These are phyloP conservation scores for Coptotermes formosanus DNA, from an alignment of 1,140 invertebrate genomes.

Conservation along the genomic window DNA sequence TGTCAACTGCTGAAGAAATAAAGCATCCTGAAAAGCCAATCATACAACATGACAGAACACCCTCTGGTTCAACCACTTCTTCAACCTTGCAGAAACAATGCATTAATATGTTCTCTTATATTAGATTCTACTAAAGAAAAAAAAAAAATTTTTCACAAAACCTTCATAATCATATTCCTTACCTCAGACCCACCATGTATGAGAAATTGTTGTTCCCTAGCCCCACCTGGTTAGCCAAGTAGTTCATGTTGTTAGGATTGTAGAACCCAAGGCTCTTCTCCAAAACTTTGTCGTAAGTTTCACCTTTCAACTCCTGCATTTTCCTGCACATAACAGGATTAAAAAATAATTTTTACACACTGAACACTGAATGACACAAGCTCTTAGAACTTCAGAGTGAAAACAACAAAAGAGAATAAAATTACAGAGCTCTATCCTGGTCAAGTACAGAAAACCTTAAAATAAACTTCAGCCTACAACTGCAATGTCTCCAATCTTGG, in stretches of 20 bases:
- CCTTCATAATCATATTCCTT: constrained; percentile 39
- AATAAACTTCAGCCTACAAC: neutral
- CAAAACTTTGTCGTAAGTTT: constrained; percentile 80
- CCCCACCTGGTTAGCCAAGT: constrained; percentile 69
- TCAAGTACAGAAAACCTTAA: neutral
- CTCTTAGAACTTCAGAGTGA: neutral
- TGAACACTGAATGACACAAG: neutral
- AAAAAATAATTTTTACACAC: constrained; percentile 11
- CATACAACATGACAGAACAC: too few species aligned
- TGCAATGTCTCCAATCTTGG: neutral
- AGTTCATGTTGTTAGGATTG: constrained; percentile 85
- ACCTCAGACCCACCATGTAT: constrained; percentile 74
- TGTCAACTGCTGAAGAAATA: too few species aligned
- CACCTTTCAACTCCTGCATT: constrained; percentile 74
- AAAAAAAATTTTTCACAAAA: neutral
- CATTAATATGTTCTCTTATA: too few species aligned
- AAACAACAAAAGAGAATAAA: neutral
- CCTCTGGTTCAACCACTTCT: too few species aligned
- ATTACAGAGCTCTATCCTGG: neutral
- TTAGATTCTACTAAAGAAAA: too few species aligned
- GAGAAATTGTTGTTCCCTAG: constrained; percentile 69
- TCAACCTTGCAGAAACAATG: too few species aligned
- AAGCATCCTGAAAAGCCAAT: too few species aligned
- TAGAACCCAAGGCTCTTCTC: constrained; percentile 82
- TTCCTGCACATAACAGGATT: constrained; percentile 55